phyloP scores from a whole-genome alignment of 2,113 vertebrate species.

The Tetraodon nigroviridis region DNA sequence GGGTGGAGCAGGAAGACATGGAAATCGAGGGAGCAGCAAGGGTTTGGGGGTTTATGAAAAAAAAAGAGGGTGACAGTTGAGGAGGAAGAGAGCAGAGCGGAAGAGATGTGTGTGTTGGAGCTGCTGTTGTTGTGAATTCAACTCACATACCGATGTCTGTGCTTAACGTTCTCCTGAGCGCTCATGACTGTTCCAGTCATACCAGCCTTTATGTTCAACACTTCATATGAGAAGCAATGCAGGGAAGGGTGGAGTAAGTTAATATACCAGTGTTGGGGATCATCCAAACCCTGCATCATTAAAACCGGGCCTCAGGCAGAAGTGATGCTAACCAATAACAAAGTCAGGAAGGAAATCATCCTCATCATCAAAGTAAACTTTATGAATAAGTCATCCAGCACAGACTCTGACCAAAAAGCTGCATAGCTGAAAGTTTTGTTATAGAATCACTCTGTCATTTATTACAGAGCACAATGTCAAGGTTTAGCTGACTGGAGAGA shows the following conservation, averaged over 20 bases:
- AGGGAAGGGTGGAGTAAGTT: conserved; percentile 35
- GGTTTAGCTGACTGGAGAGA: no score
- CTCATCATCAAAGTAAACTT: conserved; percentile 62
- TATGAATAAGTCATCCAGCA: conserved; percentile 64
- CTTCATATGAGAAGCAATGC: no score
- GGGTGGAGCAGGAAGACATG: conserved; percentile 65
- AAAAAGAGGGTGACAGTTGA: conserved; percentile 25
- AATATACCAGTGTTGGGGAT: conserved; percentile 38
- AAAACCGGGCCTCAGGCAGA: conserved; percentile 46
- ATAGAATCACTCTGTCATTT: background rate
- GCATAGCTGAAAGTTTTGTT: conserved; percentile 25
- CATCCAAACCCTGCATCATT: conserved; percentile 42
- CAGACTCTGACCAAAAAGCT: conserved; percentile 40
- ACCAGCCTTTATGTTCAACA: no score
- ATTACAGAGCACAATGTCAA: no score
- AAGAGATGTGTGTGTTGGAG: conserved; percentile 56
- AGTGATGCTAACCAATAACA: conserved; percentile 31
- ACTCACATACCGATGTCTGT: conserved; percentile 36
- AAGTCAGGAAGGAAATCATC: conserved; percentile 35
- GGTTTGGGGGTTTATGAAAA: conserved; percentile 26
- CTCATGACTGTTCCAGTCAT: conserved; percentile 6
- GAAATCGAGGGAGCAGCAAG: conserved; percentile 35
- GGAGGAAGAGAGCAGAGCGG: conserved; percentile 40
- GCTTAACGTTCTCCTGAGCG: conserved; percentile 20
- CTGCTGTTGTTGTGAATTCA: conserved; percentile 59